Evolutionary conservation across 2,113 vertebrate genomes (phyloP), one percentile per base, ranked within the genome.

Genomic region (Crotalus tigris): DNA sequence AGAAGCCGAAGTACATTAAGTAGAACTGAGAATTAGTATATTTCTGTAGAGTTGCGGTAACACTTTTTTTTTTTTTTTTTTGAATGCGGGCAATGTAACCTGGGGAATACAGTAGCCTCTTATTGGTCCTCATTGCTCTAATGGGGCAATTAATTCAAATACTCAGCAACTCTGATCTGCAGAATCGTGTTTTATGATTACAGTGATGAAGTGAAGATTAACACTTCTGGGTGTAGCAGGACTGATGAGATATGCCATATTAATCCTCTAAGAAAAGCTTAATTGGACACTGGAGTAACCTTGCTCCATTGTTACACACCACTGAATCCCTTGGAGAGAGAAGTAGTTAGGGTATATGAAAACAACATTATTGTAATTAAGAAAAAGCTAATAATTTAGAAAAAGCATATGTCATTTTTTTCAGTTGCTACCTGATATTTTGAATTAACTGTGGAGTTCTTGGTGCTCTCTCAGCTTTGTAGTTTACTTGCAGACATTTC

Each of bases 241-340:
- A 92, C 94, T 98, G 97, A 97, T 96, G 96, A 97, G 95, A 97
- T 96, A 96, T 95, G 96, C 97, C 93, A 97, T 98, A 96, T 96
- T 97, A 98, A 98, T 97, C 97, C 96, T 95, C 95, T 94, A 97
- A 97, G 95, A 96, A 96, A 97, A 96, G 89, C 96, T 96, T 97
- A 98, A 98, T 97, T 98, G 97, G 97, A 96, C 97, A 95, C 93
- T 85, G 46, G 95, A 96, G 95, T 91, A 88, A 95, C 94, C 93
- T 95, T 97, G 91, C 96, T 96, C 96, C 96, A 96, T 95, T 97
- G 97, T 97, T 97, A 98, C 97, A 97, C 94, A 95, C 90, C 91
- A 93, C 54, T 92, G 91, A 90, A 93, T 96, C 96, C 96, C 95
- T 2, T 1, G 96, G 94, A 95, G 96, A 96, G 57, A 96, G 92